These are phyloP conservation scores for Pemphigus obesinymphae DNA, from an alignment of 1,140 invertebrate species.

Conservation along the genomic window DNA sequence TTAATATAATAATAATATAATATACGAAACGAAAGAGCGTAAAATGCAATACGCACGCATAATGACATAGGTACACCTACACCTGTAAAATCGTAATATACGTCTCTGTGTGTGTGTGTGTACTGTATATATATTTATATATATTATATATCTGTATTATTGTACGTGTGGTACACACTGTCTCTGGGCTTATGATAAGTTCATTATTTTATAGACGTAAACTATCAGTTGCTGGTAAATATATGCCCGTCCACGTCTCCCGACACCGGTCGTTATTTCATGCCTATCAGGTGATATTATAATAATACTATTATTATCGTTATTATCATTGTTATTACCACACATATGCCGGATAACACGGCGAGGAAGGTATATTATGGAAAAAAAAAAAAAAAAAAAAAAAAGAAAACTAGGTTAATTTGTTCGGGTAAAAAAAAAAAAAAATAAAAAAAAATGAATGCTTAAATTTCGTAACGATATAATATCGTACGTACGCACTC, in stretches of 20 bases:
- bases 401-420: constrained; percentile 32
- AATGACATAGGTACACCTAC: background rate
- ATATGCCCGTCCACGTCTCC: background rate
- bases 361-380: too few relatives aligned
- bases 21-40: background rate
- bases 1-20: too few relatives aligned
- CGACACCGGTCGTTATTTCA: background rate
- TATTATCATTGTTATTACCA: background rate
- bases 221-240: background rate
- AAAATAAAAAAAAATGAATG: too few relatives aligned
- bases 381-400: too few relatives aligned
- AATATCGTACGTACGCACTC: too few relatives aligned
- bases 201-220: background rate
- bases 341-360: background rate
- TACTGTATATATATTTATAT: too few relatives aligned
- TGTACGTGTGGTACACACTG: too few relatives aligned
- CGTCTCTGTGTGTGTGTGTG: too few relatives aligned
- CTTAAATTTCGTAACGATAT: background rate
- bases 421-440: background rate
- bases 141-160: too few relatives aligned
- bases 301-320: background rate
- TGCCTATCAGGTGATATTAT: constrained; percentile 18
- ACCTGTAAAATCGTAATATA: background rate
- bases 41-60: background rate
- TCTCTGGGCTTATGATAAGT: background rate